Evolutionary conservation across 2,113 vertebrate species (phyloP), one percentile per base, ranked within the genome.

Genomic region (Campylomormyrus numenius): DNA sequence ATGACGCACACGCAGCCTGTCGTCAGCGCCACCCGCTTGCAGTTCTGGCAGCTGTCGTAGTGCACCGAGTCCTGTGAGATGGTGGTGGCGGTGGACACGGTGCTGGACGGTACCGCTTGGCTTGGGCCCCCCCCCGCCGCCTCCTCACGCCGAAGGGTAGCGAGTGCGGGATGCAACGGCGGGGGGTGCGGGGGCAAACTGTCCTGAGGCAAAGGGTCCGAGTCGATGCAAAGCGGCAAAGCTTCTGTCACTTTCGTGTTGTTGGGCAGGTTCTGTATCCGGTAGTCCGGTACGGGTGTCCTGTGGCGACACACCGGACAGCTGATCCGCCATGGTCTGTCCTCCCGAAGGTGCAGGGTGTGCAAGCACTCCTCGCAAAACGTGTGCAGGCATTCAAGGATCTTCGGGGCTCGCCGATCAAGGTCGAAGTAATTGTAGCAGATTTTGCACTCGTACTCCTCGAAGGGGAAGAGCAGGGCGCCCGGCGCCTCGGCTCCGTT

Each of bases 401-500:
- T 96, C 94, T 97, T 98, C 11, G 97, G 98, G 53, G 97, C 97
- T 85, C 97, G 96, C 85, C 97, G 96, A 93, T 97, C 97, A 92
- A 96, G 95, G 95, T 98, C 97, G 94, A 98, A 99, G 90, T 97
- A 98, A 94, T 98, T 98, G 94, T 98, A 98, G 93, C 98, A 99
- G 93, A 99, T 98, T 92, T 98, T 98, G 94, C 98, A 98, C 90
- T 98, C 97, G 92, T 97, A 97, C 93, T 98, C 98, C 94, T 98
- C 98, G 53, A 96, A 96, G 53, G 93, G 95, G n/a, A 95, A 92
- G 49, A 91, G 53, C 88, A 93, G 90, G 90, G 88, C 94, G 15
- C 92, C 93, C 56, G 92, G 93, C 89, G 94, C 93, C 42, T 94
- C 94, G 91, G 92, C 92, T 90, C 92, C 93, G 93, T 35, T 91